A percentile compares a stretch with the other conserved stretches of the same genome.
Conservation (phyloP, 2,113 vertebrate genomes). For the Psilopsiagon aurifrons region DNA sequence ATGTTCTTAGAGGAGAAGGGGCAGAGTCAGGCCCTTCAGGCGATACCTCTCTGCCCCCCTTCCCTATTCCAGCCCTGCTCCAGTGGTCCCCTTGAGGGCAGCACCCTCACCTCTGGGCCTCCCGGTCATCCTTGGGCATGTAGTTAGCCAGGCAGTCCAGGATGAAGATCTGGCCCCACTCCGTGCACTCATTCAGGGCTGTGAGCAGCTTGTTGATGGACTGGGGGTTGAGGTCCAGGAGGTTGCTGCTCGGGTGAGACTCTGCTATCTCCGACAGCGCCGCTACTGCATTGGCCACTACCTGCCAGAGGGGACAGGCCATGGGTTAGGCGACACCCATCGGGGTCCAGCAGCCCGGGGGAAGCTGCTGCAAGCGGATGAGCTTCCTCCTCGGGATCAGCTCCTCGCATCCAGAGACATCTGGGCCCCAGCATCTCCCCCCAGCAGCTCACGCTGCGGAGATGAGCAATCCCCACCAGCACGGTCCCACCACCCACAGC, state of each 20-base stretch:
- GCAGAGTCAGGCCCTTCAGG: background rate
- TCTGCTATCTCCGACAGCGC: constrained; percentile 96
- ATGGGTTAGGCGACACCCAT: background rate
- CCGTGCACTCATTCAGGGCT: constrained; percentile 95
- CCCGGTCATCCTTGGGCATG: constrained; percentile 93
- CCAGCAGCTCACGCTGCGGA: background rate
- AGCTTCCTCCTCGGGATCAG: background rate
- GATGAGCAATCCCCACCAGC: background rate
- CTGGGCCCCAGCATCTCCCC: background rate
- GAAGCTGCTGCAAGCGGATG: fast-evolving
- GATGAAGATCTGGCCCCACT: constrained; percentile 99
- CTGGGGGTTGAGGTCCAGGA: constrained; percentile 96
- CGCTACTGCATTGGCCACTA: constrained; percentile 95
- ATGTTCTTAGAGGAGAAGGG: background rate
- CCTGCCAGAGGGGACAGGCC: constrained; percentile 70
- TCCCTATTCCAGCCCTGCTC: background rate
- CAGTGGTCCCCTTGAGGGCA: background rate
- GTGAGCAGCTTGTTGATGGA: constrained; percentile 98
- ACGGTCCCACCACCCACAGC: background rate
- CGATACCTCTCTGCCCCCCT: fast-evolving
- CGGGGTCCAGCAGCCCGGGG: background rate
- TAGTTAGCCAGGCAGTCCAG: constrained; percentile 98
- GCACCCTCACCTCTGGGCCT: constrained; percentile 92
- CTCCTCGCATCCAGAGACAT: background rate
- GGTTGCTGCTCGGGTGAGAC: constrained; percentile 96